Percentiles rank a stretch among this genome's conserved stretches.
Conservation (phyloP, 2,888 invertebrate genomes). For the Hoplodrina blanda region DNA sequence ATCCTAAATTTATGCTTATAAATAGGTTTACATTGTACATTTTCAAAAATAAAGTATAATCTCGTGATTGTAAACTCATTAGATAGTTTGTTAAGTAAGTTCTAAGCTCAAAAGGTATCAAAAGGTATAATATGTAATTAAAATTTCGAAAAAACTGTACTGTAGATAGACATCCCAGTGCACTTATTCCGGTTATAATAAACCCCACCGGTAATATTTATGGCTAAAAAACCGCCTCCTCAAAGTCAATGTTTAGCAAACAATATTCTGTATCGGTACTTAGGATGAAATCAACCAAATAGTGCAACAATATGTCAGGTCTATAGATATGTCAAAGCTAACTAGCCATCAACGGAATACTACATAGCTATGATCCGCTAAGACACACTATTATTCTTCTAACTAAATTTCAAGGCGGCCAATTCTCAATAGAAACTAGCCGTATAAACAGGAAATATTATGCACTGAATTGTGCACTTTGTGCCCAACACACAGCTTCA, state of each 20-base stretch:
- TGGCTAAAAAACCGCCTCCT: too few species aligned
- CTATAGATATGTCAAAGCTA: not conserved
- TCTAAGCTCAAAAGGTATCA: constrained; percentile 6
- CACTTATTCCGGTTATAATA: not conserved
- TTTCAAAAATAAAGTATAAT: not conserved
- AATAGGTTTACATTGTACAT: constrained; percentile 12
- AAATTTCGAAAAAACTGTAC: not conserved
- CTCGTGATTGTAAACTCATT: too few species aligned
- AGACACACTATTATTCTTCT: too few species aligned
- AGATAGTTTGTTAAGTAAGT: not conserved
- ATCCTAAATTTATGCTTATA: too few species aligned
- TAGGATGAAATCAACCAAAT: not conserved
- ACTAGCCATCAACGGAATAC: not conserved
- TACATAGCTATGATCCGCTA: not conserved
- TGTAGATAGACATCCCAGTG: not conserved
- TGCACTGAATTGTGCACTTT: too few species aligned
- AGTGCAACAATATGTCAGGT: not conserved
- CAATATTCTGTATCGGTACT: not conserved
- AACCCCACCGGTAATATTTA: not conserved
- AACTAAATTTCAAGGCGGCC: too few species aligned
- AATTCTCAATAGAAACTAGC: too few species aligned
- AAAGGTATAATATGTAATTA: not conserved
- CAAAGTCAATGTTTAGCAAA: too few species aligned
- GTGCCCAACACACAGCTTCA: not conserved
- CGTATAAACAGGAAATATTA: too few species aligned